Conservation (phyloP, 1,140 invertebrate genomes). For the Sarcophaga peregrina region DNA sequence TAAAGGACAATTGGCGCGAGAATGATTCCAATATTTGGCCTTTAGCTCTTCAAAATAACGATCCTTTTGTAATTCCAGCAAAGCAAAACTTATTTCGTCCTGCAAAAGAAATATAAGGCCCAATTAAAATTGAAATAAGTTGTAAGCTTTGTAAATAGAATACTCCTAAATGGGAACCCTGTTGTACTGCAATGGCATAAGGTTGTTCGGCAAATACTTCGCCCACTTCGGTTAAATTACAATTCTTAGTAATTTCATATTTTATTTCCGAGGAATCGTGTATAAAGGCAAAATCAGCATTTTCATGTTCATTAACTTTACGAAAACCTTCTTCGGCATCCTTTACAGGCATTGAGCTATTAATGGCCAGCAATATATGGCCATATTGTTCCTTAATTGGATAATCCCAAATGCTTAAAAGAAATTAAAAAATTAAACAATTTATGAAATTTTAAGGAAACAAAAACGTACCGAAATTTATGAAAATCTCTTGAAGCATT, state of each 20-base stretch:
- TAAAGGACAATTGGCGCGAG: constrained; percentile 75
- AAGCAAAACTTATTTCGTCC: constrained; percentile 82
- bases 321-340: constrained; percentile 78
- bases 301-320: constrained; percentile 79
- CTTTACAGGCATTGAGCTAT: constrained; percentile 78
- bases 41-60: constrained; percentile 82
- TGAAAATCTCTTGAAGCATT: constrained; percentile 77
- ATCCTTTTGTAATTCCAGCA: constrained; percentile 86
- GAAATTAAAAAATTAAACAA: constrained; percentile 64
- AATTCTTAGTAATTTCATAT: constrained; percentile 85
- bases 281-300: constrained; percentile 89
- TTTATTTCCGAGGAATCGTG: constrained; percentile 87
- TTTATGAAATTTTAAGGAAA: constrained; percentile 60
- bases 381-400: constrained; percentile 91
- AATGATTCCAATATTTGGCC: constrained; percentile 85
- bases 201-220: constrained; percentile 90
- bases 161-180: constrained; percentile 76
- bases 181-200: constrained; percentile 87
- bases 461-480: constrained; percentile 48
- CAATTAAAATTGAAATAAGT: background rate
- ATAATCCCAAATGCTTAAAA: constrained; percentile 87
- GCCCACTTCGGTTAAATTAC: constrained; percentile 87
- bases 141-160: background rate
- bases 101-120: constrained; percentile 62
- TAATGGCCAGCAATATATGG: constrained; percentile 85